These are phyloP conservation scores for Mycetomoellerius zeteki DNA, from an alignment of 1,140 invertebrate genomes.

Conservation along the genomic window DNA sequence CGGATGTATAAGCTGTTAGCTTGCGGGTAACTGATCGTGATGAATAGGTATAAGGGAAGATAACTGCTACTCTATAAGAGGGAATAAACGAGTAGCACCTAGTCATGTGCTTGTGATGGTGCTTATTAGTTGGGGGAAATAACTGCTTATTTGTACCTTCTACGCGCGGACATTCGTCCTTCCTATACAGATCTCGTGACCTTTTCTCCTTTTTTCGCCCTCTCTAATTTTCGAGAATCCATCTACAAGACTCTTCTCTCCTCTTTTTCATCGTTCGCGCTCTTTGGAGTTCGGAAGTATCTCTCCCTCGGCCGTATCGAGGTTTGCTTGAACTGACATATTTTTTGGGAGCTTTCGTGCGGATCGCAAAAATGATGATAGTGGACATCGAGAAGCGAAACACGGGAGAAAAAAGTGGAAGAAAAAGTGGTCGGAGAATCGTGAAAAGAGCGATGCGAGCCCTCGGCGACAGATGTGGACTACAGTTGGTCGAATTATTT, in stretches of 20 bases:
- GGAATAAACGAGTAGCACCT: constrained; percentile 12
- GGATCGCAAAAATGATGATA: constrained; percentile 57
- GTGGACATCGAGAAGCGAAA: constrained; percentile 34
- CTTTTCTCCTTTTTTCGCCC: constrained; percentile 16
- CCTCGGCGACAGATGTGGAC: constrained; percentile 40
- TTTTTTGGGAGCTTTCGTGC: constrained; percentile 80
- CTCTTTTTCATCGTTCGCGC: constrained; percentile 15
- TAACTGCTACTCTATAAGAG: not conserved
- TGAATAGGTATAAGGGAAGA: constrained; percentile 51
- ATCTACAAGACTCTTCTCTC: not conserved
- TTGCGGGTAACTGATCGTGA: constrained; percentile 65
- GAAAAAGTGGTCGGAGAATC: constrained; percentile 66
- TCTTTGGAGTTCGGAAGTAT: constrained; percentile 25
- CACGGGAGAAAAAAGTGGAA: constrained; percentile 31
- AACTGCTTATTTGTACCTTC: constrained; percentile 71
- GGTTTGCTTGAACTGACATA: constrained; percentile 80
- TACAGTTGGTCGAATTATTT: constrained; percentile 66
- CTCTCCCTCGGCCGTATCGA: constrained; percentile 61
- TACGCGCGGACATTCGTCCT: constrained; percentile 63
- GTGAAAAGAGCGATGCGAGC: constrained; percentile 67
- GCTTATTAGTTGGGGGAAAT: constrained; percentile 41
- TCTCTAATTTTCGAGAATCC: constrained; percentile 16
- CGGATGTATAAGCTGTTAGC: constrained; percentile 58
- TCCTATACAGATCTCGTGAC: constrained; percentile 38
- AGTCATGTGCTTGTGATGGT: constrained; percentile 47